Percentiles rank a stretch among this genome's conserved stretches.
Evolutionary conservation across 2,797 vertebrate genomes (phyloP).

Genomic region (Eupleurogrammus muticus): DNA sequence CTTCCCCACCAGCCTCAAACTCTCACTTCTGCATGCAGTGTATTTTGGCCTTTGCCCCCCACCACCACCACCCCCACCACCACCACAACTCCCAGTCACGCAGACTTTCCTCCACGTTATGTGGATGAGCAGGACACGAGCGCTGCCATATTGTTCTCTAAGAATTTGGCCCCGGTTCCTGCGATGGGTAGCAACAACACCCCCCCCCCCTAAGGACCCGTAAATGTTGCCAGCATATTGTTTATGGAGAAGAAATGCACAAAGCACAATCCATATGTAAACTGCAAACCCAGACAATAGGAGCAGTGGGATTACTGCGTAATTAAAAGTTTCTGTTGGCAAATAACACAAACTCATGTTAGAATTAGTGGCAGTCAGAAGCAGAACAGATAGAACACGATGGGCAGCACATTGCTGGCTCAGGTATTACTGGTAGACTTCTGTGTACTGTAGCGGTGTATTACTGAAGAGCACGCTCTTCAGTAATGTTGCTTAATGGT

Average conservation of each 20-base stretch:
- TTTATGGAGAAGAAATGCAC: slow-evolving; percentile 57
- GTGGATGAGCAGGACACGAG: slow-evolving; percentile 63
- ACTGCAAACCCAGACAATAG: slow-evolving; percentile 54
- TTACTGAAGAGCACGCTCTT: too few species aligned
- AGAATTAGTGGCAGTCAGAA: slow-evolving; percentile 38
- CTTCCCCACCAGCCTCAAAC: slow-evolving; percentile 44
- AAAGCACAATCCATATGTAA: slow-evolving; percentile 67
- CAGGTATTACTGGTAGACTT: neutral
- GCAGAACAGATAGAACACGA: slow-evolving; percentile 24
- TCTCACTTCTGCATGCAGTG: slow-evolving; percentile 59
- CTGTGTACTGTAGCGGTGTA: too few species aligned
- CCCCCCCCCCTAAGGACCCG: slow-evolving; percentile 52
- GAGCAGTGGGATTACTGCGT: slow-evolving; percentile 49
- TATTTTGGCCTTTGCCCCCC: slow-evolving; percentile 59
- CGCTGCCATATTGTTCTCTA: slow-evolving; percentile 71
- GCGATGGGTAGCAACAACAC: slow-evolving; percentile 53
- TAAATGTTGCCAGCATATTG: slow-evolving; percentile 65
- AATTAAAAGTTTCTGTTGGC: slow-evolving; percentile 65
- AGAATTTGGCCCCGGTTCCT: slow-evolving; percentile 69
- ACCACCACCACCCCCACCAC: too few species aligned
- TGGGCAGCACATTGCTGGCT: slow-evolving; percentile 37
- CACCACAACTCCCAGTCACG: slow-evolving; percentile 55
- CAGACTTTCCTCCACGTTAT: slow-evolving; percentile 62
- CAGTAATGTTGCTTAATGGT: too few species aligned
- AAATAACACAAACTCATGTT: slow-evolving; percentile 46